These are phyloP conservation scores for Naso thynnoides DNA, from an alignment of 2,797 vertebrate genomes.

Conservation along the genomic window DNA sequence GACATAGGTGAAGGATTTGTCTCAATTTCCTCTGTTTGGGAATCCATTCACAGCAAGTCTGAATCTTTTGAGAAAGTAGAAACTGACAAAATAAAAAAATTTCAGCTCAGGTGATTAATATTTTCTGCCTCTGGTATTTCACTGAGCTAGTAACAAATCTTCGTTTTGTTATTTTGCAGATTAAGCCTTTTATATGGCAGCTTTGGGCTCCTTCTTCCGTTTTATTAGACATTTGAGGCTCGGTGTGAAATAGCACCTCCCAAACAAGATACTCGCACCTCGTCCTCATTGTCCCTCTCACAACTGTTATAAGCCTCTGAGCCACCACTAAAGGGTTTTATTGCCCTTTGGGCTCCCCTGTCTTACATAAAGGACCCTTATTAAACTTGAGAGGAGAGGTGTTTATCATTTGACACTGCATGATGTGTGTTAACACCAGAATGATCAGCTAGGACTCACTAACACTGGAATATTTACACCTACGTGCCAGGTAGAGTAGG, in stretches of 20 bases:
- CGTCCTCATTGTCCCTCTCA: constrained; percentile 66
- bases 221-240: constrained; percentile 65
- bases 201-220: constrained; percentile 31
- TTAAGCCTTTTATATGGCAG: constrained; percentile 25
- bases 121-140: constrained; percentile 11
- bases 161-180: constrained; percentile 33
- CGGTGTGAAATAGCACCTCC: constrained; percentile 64
- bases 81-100: not conserved
- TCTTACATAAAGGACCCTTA: constrained; percentile 55
- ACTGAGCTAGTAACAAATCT: constrained; percentile 18
- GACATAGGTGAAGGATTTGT: not conserved
- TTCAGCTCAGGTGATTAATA: constrained; percentile 1
- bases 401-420: constrained; percentile 63
- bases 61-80: constrained; percentile 6
- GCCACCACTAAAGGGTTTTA: constrained; percentile 56
- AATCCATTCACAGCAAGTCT: not conserved
- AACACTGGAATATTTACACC: constrained; percentile 57
- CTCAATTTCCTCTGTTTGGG: not conserved
- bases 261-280: constrained; percentile 54
- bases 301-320: constrained; percentile 57
- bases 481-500: constrained; percentile 60
- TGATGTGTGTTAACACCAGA: constrained; percentile 64
- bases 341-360: constrained; percentile 39
- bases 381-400: constrained; percentile 66
- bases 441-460: constrained; percentile 47